Base-by-base conservation (phyloP, 2,113 vertebrate species). In the Sebastes fasciatus region DNA sequence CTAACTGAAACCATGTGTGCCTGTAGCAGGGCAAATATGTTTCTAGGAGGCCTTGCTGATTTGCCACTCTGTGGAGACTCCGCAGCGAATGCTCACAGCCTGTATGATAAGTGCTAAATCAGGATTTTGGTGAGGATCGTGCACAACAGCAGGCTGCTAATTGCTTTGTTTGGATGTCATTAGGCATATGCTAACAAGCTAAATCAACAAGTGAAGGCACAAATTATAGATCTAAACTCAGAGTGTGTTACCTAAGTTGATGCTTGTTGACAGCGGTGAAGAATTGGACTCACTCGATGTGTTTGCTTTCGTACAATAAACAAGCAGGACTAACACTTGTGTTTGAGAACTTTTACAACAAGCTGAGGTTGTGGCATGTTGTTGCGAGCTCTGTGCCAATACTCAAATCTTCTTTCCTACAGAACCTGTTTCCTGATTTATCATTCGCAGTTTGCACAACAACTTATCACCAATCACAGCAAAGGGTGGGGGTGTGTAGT, bases 1-100 rank as follows among this genome's bases (percentile, higher is more conserved):
- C 85, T 94, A 95, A 94, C 91, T 93, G 77, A 88, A 94, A 93
- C 86, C 94, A 95, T 94, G 91, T 94, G 94, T 94, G 93, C 84
- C 84, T 92, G 90, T 71, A 91, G 89, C 87, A 77, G 82, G 87
- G 85, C 87, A 88, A 93, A 90, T 81, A 83, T 90, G 90, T 90
- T 88, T 81, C 82, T 91, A 84, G 72, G 77, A 89, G 83, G 87
- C 77, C 79, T 69, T 43, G 54, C 82, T 88, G 76, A 77, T 91
- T 89, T 90, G 88, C 90, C 73, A 88, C 82, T 91, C 86, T 80
- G 51, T 48, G 49, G 83, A 88, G 81, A 83, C 76, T 79, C 62
- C 0, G 58, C 65, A 78, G 8, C 23, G 21, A 75, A 52, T 60
- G 48, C 66, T 82, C 40, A 8, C 46, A 82, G 77, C 69, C 7